A percentile compares a stretch with the other conserved stretches of the same genome.
These are phyloP conservation scores for Drosophila equinoxialis DNA, from an alignment of 1,140 invertebrate species.

Conservation along the genomic window DNA sequence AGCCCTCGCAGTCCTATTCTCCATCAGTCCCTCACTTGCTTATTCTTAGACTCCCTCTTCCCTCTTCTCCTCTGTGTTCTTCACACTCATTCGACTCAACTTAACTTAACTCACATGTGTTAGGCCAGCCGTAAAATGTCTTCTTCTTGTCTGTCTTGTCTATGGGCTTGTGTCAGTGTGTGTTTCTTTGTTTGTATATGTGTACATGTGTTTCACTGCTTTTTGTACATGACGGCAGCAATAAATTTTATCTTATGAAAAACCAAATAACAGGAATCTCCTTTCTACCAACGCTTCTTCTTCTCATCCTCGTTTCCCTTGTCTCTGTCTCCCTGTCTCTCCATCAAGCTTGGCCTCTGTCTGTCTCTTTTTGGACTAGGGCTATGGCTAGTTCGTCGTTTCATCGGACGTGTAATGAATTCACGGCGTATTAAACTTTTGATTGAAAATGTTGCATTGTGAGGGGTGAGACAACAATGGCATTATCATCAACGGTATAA, in stretches of 20 bases:
- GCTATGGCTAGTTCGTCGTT: constrained; percentile 13
- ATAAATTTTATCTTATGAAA: constrained; percentile 81
- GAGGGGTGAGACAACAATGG: constrained; percentile 12
- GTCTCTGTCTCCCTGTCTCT: not conserved
- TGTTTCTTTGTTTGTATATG: constrained; percentile 34
- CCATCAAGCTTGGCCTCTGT: not conserved
- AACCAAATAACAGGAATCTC: constrained; percentile 64
- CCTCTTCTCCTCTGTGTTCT: not conserved
- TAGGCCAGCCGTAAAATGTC: constrained; percentile 53
- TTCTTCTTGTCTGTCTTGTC: constrained; percentile 34
- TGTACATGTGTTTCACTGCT: constrained; percentile 51
- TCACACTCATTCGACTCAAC: not conserved
- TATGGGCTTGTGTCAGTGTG: not conserved
- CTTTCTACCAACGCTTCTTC: constrained; percentile 1
- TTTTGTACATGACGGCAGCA: constrained; percentile 67
- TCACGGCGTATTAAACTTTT: constrained; percentile 69
- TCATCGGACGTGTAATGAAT: constrained; percentile 62
- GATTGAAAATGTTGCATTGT: constrained; percentile 56
- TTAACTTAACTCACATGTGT: constrained; percentile 11
- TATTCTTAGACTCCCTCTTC: not conserved
- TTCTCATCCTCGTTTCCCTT: not conserved
- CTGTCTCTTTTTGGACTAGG: constrained; percentile 3
- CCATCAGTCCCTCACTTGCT: not conserved
- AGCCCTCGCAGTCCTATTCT: constrained; percentile 7
- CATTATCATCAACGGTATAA: constrained; percentile 5